Percentiles rank a stretch among this genome's conserved stretches.
Evolutionary conservation across 2,113 vertebrate species (phyloP).

Genomic region (Tympanuchus pallidicinctus): DNA sequence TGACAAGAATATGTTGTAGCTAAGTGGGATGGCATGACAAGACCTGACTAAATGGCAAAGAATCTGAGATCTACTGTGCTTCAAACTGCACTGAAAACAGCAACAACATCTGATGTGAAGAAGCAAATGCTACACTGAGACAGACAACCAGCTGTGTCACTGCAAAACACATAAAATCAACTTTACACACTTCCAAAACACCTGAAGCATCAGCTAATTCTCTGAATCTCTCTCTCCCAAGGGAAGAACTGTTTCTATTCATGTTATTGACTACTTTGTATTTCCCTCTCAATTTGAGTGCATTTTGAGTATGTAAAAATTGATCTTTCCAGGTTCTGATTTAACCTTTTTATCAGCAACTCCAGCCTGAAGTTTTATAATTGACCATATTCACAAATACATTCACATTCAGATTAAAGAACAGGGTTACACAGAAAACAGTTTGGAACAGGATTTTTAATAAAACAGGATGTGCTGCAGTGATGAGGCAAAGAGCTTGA

Average conservation of each 20-base stretch:
- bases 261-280: not conserved
- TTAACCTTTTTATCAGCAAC: not conserved
- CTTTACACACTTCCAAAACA: not conserved
- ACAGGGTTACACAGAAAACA: not conserved
- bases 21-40: not conserved
- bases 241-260: not conserved
- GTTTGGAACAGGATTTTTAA: not conserved
- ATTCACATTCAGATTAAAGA: not conserved
- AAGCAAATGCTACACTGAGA: not conserved
- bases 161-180: not conserved
- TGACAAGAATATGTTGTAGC: not conserved
- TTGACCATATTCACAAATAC: not conserved
- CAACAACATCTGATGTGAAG: not conserved
- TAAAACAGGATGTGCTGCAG: not conserved
- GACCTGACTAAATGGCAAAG: not conserved
- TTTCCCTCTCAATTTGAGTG: not conserved
- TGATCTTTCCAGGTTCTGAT: not conserved
- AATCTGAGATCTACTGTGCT: not conserved
- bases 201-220: not conserved
- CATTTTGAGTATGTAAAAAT: not conserved
- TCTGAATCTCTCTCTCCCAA: not conserved
- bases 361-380: not conserved
- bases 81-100: not conserved
- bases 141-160: not conserved
- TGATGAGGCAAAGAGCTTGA: not conserved